Conservation (phyloP, 64 coral and sea anemone species). For the Trachythela sp. region DNA sequence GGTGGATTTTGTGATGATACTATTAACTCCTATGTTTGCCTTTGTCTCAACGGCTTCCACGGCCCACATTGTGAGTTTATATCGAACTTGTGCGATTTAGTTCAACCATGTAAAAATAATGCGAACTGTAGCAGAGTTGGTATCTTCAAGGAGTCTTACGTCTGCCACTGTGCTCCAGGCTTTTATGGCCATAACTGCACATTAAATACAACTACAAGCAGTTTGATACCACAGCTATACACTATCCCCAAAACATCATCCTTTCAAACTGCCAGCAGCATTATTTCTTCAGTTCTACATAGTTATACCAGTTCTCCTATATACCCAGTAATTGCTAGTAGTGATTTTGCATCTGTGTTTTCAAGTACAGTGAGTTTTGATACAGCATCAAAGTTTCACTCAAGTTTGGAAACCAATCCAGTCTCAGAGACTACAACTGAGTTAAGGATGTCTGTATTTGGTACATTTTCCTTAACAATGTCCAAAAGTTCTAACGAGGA, state of each 20-base stretch:
- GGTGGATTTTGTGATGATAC: not conserved
- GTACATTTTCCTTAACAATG: no score
- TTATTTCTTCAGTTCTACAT: not conserved
- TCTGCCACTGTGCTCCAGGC: not conserved
- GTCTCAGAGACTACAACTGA: no score
- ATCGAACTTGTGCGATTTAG: not conserved
- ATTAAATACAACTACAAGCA: not conserved
- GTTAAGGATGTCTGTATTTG: no score
- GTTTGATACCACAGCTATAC: not conserved
- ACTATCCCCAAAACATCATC: not conserved
- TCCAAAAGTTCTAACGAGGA: no score
- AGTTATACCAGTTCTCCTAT: not conserved
- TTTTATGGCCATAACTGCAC: conserved; percentile 1
- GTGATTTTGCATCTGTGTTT: not conserved
- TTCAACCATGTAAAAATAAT: not conserved
- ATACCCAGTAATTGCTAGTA: not conserved
- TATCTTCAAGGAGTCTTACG: not conserved
- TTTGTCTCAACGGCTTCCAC: not conserved
- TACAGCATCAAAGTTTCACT: not conserved
- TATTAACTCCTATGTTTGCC: not conserved
- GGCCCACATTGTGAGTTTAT: not conserved
- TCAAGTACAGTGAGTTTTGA: not conserved
- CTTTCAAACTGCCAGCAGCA: not conserved
- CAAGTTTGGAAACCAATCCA: no score
- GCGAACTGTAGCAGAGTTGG: not conserved